Evolutionary conservation across 2,888 invertebrate genomes (phyloP).

Genomic region (Drosophila kambysellisi): DNA sequence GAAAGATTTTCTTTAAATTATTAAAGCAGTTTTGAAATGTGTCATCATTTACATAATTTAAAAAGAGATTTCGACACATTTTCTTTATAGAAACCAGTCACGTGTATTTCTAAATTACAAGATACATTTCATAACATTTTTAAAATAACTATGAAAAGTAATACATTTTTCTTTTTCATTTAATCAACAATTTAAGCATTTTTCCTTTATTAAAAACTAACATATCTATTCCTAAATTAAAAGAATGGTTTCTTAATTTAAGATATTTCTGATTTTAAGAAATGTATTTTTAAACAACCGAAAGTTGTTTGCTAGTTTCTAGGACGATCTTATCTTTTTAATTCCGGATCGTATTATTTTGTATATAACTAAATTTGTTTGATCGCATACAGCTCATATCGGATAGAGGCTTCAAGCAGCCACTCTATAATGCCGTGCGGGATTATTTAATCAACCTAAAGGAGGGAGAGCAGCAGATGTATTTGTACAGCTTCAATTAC

Average conservation of each 20-base stretch:
- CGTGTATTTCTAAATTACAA: too few relatives aligned
- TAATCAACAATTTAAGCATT: background rate
- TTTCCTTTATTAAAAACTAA: background rate
- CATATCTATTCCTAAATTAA: background rate
- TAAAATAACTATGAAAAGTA: too few relatives aligned
- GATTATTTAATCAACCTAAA: conserved; percentile 65
- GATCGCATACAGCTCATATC: conserved; percentile 84
- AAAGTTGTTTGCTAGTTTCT: too few relatives aligned
- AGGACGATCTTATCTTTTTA: background rate
- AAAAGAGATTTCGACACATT: background rate
- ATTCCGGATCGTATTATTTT: background rate
- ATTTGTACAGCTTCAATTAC: conserved; percentile 86
- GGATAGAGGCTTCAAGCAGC: conserved; percentile 86
- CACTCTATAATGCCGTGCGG: conserved; percentile 83
- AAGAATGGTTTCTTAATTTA: background rate
- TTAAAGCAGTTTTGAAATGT: background rate
- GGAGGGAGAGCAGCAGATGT: conserved; percentile 83
- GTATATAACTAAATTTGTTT: background rate
- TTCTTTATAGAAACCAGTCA: too few relatives aligned
- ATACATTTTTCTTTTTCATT: too few relatives aligned
- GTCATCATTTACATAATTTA: background rate
- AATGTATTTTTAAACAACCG: background rate
- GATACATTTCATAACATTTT: too few relatives aligned
- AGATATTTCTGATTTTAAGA: background rate
- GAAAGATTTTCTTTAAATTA: background rate